phyloP scores from a whole-genome alignment of 2,113 vertebrate genomes.

The Albula goreensis region DNA sequence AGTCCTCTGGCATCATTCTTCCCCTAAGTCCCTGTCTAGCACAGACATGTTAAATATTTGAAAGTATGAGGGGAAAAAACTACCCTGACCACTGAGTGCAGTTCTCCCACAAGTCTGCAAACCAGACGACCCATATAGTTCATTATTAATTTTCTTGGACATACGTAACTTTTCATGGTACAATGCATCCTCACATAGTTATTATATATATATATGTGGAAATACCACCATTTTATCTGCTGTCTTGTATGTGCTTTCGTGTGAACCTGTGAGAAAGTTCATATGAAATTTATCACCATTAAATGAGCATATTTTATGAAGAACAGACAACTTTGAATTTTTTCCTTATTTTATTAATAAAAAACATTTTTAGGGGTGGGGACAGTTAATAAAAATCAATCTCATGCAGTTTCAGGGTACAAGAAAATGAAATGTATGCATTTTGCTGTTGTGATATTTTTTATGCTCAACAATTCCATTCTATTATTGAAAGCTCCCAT shows the following conservation, averaged over 20 bases:
- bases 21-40: constrained; percentile 21
- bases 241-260: too few species aligned
- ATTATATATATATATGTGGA: not conserved
- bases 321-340: not conserved
- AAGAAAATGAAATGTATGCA: constrained; percentile 81
- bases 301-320: not conserved
- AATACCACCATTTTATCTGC: too few species aligned
- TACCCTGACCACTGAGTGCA: constrained; percentile 24
- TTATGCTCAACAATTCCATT: constrained; percentile 78
- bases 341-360: constrained; percentile 84
- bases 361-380: constrained; percentile 72
- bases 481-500: constrained; percentile 76
- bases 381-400: constrained; percentile 89
- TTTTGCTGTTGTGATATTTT: constrained; percentile 36
- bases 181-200: not conserved
- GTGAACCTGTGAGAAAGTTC: too few species aligned
- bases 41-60: constrained; percentile 57
- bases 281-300: too few species aligned
- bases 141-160: not conserved
- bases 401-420: constrained; percentile 85
- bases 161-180: not conserved
- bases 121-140: constrained; percentile 14
- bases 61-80: constrained; percentile 37
- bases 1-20: not conserved
- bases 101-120: not conserved